Evolutionary conservation across 2,888 invertebrate genomes (phyloP).

Genomic region (Morpho deidamia): DNA sequence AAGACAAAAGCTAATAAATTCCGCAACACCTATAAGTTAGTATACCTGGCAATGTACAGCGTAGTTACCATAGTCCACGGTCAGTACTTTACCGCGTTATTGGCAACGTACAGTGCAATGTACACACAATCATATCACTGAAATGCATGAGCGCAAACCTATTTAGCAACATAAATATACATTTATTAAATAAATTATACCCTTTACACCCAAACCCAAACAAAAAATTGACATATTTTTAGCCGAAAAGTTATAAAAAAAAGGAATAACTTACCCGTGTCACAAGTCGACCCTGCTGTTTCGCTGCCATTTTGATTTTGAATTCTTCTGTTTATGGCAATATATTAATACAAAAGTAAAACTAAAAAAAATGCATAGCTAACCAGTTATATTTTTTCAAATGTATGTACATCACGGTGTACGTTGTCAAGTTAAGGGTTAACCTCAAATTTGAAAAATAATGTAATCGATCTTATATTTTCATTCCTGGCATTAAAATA

Average conservation of each 20-base stretch:
- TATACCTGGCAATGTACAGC: conserved; percentile 11
- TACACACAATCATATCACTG: conserved; percentile 11
- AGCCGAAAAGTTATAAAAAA: conserved; percentile 1
- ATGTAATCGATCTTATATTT: no score
- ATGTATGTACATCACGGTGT: conserved; percentile 11
- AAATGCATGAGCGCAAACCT: conserved; percentile 3
- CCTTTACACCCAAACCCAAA: conserved; percentile 10
- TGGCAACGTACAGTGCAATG: conserved; percentile 14
- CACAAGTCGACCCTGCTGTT: no score
- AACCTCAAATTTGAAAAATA: no score
- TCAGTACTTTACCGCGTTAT: background rate
- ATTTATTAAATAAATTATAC: conserved; percentile 13
- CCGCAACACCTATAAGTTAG: conserved; percentile 3
- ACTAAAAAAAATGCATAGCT: conserved; percentile 11
- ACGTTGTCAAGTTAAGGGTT: no score
- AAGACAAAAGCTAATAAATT: conserved; percentile 9
- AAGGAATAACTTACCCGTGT: no score
- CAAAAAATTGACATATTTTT: conserved; percentile 4
- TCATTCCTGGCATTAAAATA: no score
- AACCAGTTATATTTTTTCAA: conserved; percentile 14
- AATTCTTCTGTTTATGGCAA: no score
- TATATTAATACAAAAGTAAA: background rate
- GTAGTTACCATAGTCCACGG: background rate
- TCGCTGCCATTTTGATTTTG: no score
- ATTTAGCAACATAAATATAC: conserved; percentile 7